Base-by-base conservation (phyloP, 2,797 vertebrate species). In the Falco biarmicus region DNA sequence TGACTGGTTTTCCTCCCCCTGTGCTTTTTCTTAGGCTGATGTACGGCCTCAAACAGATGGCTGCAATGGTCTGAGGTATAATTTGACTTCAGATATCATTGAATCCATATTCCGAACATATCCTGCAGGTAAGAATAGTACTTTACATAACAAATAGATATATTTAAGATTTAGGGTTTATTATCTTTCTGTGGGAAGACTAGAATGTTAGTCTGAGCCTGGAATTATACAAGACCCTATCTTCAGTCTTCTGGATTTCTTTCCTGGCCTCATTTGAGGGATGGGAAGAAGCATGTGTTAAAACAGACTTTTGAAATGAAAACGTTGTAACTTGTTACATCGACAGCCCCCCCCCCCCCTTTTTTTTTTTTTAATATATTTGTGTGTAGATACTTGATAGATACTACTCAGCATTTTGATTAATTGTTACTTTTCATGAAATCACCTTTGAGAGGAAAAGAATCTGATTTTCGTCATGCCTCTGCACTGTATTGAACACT, bases 101-200 rank as follows among this genome's bases (percentile, higher is more conserved):
- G 99, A 99, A 95, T 99, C 99, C 53, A 99, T 99, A 98, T 99
- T 99, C 98, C 99, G 99, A 97, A 99, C 99, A 25, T 99, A 99
- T 93, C 99, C 99, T 89, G 98, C 99, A 98, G 99, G 99, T 99
- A 97, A 98, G 90, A 93, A 56, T 24, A 66, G 12, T 64, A 73
- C 51, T 77, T 64, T 57, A 54, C 16, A 3, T 41, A 54, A 37
- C n/a, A 34, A 45, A 90, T 39, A 50, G 32, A 11, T 61, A 26
- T 25, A 76, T 14, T 69, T 75, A 50, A 60, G 24, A 39, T 20
- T 59, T 73, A 20, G 1, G 15, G 68, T 77, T 78, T 63, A 47
- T 25, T 70, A 1, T 47, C 32, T 80, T 71, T 31, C 21, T 47
- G 6, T 60, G 32, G 17, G 47, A 92, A 90, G 70, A 45, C 76